Conservation (phyloP, 2,888 invertebrate genomes). For the Dryocosmus kuriphilus region DNA sequence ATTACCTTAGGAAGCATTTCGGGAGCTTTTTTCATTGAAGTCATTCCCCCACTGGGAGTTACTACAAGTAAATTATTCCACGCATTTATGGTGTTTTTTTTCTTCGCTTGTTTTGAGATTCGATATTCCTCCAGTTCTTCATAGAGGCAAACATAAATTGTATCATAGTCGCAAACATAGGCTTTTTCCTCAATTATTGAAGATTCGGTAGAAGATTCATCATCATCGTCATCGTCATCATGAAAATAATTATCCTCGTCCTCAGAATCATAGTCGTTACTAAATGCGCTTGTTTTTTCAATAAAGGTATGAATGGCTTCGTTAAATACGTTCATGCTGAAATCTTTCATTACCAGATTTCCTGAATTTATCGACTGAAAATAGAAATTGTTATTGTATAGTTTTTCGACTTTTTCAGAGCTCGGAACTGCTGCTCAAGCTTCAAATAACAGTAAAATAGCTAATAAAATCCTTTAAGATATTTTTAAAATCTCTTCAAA, state of each 20-base stretch:
- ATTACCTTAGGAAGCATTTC: too few relatives aligned
- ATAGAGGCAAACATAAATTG: constrained; percentile 16
- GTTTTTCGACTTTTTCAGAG: background rate
- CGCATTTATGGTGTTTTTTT: background rate
- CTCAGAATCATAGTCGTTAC: background rate
- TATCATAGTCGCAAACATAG: constrained; percentile 25
- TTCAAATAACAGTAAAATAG: background rate
- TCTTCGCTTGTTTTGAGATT: background rate
- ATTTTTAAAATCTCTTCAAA: too few relatives aligned
- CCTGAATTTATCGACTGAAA: background rate
- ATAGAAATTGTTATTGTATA: background rate
- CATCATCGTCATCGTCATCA: background rate
- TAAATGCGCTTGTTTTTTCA: background rate
- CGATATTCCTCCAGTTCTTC: constrained; percentile 20
- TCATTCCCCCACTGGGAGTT: background rate
- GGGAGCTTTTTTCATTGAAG: background rate
- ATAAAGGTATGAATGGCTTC: background rate
- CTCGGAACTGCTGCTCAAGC: too few relatives aligned
- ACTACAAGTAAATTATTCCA: constrained; percentile 22
- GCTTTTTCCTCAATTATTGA: background rate
- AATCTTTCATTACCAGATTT: background rate
- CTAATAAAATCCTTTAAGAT: too few relatives aligned
- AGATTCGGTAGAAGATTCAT: background rate
- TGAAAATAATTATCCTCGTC: background rate
- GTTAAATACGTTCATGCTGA: background rate